These are phyloP conservation scores for Sebastes reedi DNA, from an alignment of 2,797 vertebrate genomes.

Conservation along the genomic window DNA sequence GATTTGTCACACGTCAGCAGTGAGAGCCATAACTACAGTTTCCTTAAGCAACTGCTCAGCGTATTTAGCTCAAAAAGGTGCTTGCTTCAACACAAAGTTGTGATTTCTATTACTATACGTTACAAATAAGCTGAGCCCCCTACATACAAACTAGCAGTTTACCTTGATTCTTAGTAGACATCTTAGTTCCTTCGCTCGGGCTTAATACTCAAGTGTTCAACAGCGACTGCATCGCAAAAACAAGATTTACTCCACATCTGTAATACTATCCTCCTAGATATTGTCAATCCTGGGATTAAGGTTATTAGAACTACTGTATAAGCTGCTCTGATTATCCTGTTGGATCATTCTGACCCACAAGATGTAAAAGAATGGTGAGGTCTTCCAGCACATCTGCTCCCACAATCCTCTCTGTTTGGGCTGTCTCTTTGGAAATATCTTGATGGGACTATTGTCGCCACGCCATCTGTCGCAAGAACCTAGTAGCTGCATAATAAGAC, in stretches of 20 bases:
- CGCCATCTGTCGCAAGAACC: slow-evolving; percentile 30
- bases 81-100: neutral
- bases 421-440: slow-evolving; percentile 52
- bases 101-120: neutral
- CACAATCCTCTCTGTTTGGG: slow-evolving; percentile 62
- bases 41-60: slow-evolving; percentile 43
- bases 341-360: slow-evolving; percentile 71
- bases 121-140: slow-evolving; percentile 24
- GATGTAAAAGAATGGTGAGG: slow-evolving; percentile 72
- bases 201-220: slow-evolving; percentile 33
- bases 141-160: slow-evolving; percentile 24
- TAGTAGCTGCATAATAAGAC: slow-evolving; percentile 38
- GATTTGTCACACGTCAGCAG: slow-evolving; percentile 58
- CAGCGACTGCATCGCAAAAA: slow-evolving; percentile 29
- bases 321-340: slow-evolving; percentile 77
- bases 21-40: slow-evolving; percentile 19
- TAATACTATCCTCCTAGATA: slow-evolving; percentile 71
- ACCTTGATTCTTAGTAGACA: slow-evolving; percentile 29
- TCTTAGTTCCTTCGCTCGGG: slow-evolving; percentile 36
- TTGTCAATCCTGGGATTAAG: slow-evolving; percentile 79
- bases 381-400: slow-evolving; percentile 67
- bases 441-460: slow-evolving; percentile 48
- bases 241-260: slow-evolving; percentile 66
- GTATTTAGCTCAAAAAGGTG: slow-evolving; percentile 30
- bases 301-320: slow-evolving; percentile 78